Evolutionary conservation across 2,888 invertebrate genomes (phyloP), one percentile per base, ranked within the genome.

Genomic region (Megamerina dolium): DNA sequence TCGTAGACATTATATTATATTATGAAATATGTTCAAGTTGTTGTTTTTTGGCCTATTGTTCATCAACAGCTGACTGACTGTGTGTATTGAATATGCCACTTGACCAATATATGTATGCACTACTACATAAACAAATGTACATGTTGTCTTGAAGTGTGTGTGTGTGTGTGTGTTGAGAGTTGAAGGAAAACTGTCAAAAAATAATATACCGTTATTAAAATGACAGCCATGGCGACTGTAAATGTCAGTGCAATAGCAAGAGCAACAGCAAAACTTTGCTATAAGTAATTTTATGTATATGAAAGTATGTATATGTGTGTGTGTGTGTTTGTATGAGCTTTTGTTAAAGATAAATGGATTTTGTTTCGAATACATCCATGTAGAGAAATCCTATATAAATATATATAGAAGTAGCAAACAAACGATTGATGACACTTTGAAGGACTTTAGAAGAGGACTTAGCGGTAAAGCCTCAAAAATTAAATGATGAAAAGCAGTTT

Each of bases 341-440:
- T 43, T 8, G 17, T 5, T 13, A 20, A 34, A 43, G 43, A 43
- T 43, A 43, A 43, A 43, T 43, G 43, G 34, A 34, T 30, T 29
- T 14, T 4, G 18, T 4, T 12, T 8, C 10, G 23, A 23, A 23
- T n/a, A n/a, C n/a, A n/a, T n/a, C n/a, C n/a, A n/a, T n/a, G 23
- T 23, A 23, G 23, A 23, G 10, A 23, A 23, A 23, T 8, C 10
- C 6, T 23, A 23, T 23, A 23, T 23, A 8, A 23, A 23, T 23
- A 23, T 23, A 23, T 8, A 23, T 23, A 23, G 10, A 23, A 23
- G 8, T 8, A 23, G 20, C 43, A 33, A 33, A 12, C 23, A 29
- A 41, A 27, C 62, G 62, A 62, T 60, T 60, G 62, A 60, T 60
- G 60, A 55, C 58, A 50, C 51, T 52, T 58, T 59, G 60, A 59